A percentile compares a stretch with the other conserved stretches of the same genome.
Evolutionary conservation across 2,888 invertebrate genomes (phyloP).

Genomic region (Charanyca ferruginea): DNA sequence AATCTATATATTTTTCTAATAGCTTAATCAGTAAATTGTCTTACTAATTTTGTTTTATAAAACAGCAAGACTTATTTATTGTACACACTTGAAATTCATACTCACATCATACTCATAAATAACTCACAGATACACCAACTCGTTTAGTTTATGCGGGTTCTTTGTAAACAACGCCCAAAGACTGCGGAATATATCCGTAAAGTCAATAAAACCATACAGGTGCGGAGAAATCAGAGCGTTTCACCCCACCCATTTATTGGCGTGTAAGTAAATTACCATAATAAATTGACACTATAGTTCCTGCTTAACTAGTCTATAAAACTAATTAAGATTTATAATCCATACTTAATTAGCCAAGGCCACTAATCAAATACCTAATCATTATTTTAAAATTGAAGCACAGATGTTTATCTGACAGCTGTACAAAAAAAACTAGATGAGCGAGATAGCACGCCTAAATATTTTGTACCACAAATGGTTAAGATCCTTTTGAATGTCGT

Average conservation of each 20-base stretch:
- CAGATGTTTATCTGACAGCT: conserved; percentile 28
- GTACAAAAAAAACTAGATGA: neutral
- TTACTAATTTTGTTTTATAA: no score
- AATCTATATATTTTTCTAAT: no score
- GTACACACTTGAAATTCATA: no score
- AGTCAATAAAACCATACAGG: conserved; percentile 8
- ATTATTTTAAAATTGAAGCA: conserved; percentile 34
- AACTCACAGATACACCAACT: no score
- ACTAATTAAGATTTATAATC: conserved; percentile 41
- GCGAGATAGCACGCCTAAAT: conserved; percentile 32
- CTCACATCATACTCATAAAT: no score
- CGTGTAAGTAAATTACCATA: conserved; percentile 37
- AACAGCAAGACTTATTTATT: no score
- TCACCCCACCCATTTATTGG: conserved; percentile 26
- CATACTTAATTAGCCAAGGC: conserved; percentile 47
- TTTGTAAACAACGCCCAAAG: neutral
- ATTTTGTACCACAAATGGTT: conserved; percentile 34
- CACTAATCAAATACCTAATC: conserved; percentile 25
- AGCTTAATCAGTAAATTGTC: no score
- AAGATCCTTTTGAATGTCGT: conserved; percentile 19
- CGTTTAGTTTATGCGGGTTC: no score
- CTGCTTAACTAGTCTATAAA: conserved; percentile 46
- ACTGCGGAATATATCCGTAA: conserved; percentile 20
- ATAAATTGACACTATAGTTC: conserved; percentile 51
- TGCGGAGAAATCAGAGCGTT: conserved; percentile 43